Base-by-base conservation (phyloP, 2,113 vertebrate genomes). In the Tenrec ecaudatus region DNA sequence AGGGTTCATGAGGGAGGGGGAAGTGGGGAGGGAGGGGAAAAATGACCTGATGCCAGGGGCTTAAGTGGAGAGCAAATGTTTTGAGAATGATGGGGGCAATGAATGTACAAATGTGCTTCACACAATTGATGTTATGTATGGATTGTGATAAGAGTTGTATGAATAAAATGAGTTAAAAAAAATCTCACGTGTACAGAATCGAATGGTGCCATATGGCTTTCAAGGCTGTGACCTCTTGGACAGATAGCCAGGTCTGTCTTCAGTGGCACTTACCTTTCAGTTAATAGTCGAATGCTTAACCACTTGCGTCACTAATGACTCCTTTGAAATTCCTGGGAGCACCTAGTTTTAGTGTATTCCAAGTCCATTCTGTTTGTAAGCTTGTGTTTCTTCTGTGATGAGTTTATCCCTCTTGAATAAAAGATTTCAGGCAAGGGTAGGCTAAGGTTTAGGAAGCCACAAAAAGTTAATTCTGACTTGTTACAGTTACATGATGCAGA, bases 311-410 rank as follows among this genome's bases (percentile, higher is more conserved):
- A 71, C 68, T 31, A 71, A 33, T 4, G 17, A 71, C 1, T 73
- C 15, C 47, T 82, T 81, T 68, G 68, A 88, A 93, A 78, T 93
- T 93, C 53, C 31, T 86, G 38, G 68, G 53, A 7, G 27, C 64
- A 58, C 7, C 71, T 71, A 77, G 82, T 91, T 93, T 91, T 20
- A 84, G 23, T 77, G 1, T 53, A 29, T 78, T 81, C 17, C 20
- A 91, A 91, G n/a, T 57, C 78, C 33, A 3, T 29, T 9, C 23
- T 88, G 6, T 71, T 93, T 2, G 17, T 81, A 33, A 53, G 84
- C 17, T 84, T 76, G 6, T 83, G 19, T 92, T 76, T 94, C n/a
- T 90, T 87, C 57, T 78, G 12, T 87, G 25, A 19, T 2, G 6
- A 15, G n/a, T 71, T 71, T 71, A 33, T 3, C n/a, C 68, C 31